phyloP scores from a whole-genome alignment of 2,113 vertebrate species.

The Dendropsophus ebraccatus region DNA sequence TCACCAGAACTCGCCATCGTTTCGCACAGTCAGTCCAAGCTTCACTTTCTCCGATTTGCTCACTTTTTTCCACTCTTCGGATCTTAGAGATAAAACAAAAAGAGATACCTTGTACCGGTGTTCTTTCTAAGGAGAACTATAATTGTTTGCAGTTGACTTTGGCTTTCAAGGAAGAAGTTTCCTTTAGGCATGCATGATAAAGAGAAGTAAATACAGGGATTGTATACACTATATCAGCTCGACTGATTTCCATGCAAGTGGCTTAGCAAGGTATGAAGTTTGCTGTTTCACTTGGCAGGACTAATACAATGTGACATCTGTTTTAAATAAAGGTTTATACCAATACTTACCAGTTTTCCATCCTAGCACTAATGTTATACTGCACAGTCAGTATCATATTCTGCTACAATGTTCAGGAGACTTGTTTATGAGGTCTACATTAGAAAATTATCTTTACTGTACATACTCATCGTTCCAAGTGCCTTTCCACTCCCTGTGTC shows the following conservation, averaged over 20 bases:
- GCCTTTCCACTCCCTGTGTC: constrained; percentile 88
- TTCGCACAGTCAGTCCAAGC: constrained; percentile 83
- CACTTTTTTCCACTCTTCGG: constrained; percentile 90
- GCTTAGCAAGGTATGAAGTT: not conserved
- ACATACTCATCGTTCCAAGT: constrained; percentile 92
- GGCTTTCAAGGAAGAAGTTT: not conserved
- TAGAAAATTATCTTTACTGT: not conserved
- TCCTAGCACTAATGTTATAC: not conserved
- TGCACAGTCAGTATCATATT: not conserved
- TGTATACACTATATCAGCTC: not conserved
- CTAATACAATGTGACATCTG: not conserved
- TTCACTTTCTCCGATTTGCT: constrained; percentile 77
- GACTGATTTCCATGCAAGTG: not conserved
- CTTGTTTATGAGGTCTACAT: too few relatives aligned
- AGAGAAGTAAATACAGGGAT: not conserved
- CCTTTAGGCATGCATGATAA: not conserved
- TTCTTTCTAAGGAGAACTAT: not conserved
- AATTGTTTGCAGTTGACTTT: not conserved
- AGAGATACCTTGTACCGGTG: not conserved
- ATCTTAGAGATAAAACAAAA: constrained; percentile 72
- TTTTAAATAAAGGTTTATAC: not conserved
- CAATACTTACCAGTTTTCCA: not conserved
- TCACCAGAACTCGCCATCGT: constrained; percentile 97
- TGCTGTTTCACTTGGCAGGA: not conserved
- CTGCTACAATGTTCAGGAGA: too few relatives aligned